phyloP scores from a whole-genome alignment of 2,888 invertebrate species.

The Phaonia tiefii region DNA sequence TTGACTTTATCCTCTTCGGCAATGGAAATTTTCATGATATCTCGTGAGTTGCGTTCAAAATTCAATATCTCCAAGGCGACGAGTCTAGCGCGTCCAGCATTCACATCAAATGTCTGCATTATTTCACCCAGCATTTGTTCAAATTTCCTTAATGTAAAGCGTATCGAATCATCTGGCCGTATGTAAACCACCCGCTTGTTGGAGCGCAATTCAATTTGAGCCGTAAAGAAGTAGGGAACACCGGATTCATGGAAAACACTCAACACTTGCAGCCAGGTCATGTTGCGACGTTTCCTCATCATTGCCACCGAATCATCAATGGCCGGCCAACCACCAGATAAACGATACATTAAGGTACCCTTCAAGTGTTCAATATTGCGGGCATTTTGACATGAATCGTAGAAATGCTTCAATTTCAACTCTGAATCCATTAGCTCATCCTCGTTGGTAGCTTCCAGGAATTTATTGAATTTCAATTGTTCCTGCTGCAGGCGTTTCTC shows the following conservation, averaged over 20 bases:
- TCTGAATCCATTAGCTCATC: slow-evolving; percentile 75
- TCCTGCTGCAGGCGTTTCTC: slow-evolving; percentile 70
- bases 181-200: slow-evolving; percentile 75
- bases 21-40: slow-evolving; percentile 70
- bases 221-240: slow-evolving; percentile 75
- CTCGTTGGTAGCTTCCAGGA: slow-evolving; percentile 70
- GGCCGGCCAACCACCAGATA: slow-evolving; percentile 78
- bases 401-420: slow-evolving; percentile 75
- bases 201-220: slow-evolving; percentile 75
- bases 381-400: slow-evolving; percentile 74
- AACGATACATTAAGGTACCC: slow-evolving; percentile 73
- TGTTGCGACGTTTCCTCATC: slow-evolving; percentile 70
- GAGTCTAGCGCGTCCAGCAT: slow-evolving; percentile 74
- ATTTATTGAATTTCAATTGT: slow-evolving; percentile 73
- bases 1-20: slow-evolving; percentile 66
- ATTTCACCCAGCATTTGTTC: slow-evolving; percentile 75
- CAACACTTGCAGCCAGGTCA: slow-evolving; percentile 74
- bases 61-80: slow-evolving; percentile 76
- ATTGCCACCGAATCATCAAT: slow-evolving; percentile 70
- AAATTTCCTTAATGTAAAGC: slow-evolving; percentile 74
- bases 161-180: slow-evolving; percentile 71
- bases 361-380: slow-evolving; percentile 74
- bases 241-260: slow-evolving; percentile 77
- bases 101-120: slow-evolving; percentile 73
- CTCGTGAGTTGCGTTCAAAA: slow-evolving; percentile 75